Conservation (phyloP, 2,113 vertebrate species). For the Calidris pygmaea region DNA sequence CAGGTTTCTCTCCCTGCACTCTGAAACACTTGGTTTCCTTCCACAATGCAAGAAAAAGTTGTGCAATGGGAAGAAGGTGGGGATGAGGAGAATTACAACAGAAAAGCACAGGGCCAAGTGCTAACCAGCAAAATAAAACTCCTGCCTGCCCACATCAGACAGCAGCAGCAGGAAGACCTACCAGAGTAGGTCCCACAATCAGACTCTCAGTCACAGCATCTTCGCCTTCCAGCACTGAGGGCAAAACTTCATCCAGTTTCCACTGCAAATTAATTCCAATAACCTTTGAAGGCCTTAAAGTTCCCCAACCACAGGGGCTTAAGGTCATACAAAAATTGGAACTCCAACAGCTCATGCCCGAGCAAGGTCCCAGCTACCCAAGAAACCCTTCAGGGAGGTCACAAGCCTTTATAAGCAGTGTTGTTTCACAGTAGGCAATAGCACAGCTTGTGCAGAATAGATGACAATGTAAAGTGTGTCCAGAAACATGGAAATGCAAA, state of each 20-base stretch:
- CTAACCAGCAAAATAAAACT: background rate
- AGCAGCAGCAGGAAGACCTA: background rate
- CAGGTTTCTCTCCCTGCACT: background rate
- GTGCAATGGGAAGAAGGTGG: background rate
- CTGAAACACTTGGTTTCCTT: background rate
- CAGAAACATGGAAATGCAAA: background rate
- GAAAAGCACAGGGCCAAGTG: background rate
- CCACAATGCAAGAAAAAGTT: background rate
- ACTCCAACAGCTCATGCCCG: background rate
- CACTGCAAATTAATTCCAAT: background rate
- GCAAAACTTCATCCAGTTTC: background rate
- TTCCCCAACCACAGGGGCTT: background rate
- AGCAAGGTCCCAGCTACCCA: background rate
- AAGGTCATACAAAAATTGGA: background rate
- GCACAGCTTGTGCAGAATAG: background rate
- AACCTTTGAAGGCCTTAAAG: background rate
- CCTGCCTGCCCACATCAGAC: background rate
- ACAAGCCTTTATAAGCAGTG: background rate
- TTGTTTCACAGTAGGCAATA: background rate
- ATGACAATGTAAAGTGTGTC: background rate
- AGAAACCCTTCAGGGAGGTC: background rate
- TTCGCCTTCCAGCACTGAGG: background rate
- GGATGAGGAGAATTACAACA: accelerated
- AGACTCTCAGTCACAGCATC: background rate
- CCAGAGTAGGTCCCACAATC: background rate